Evolutionary conservation across 2,888 invertebrate species (phyloP).

Genomic region (Smittia sp.): DNA sequence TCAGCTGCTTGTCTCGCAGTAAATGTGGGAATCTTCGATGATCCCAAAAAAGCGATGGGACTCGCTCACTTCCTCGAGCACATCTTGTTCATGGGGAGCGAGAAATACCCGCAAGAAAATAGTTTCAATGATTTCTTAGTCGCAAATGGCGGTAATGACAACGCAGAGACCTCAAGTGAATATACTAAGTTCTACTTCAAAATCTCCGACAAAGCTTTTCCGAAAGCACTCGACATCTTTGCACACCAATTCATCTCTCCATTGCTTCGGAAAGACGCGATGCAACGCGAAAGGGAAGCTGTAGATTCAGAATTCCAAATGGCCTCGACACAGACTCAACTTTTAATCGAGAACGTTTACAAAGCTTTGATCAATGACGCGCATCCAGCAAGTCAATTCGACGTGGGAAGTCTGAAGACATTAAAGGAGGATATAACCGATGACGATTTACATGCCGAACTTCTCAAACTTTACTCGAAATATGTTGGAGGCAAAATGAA

Average conservation of each 20-base stretch:
- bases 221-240: conserved; percentile 77
- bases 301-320: conserved; percentile 52
- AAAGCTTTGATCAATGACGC: conserved; percentile 46
- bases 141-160: conserved; percentile 81
- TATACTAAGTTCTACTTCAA: conserved; percentile 87
- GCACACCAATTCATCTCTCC: conserved; percentile 86
- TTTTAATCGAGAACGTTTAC: background rate
- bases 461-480: conserved; percentile 70
- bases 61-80: conserved; percentile 71
- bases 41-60: conserved; percentile 72
- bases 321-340: conserved; percentile 52
- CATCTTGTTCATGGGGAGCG: conserved; percentile 92
- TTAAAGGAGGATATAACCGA: conserved; percentile 66
- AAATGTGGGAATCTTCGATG: conserved; percentile 75
- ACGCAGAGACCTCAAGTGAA: conserved; percentile 85
- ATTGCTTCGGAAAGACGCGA: conserved; percentile 77
- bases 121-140: conserved; percentile 77
- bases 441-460: conserved; percentile 63
- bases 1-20: conserved; percentile 70
- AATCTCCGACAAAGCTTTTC: conserved; percentile 74
- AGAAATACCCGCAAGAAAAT: conserved; percentile 83
- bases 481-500: conserved; percentile 89
- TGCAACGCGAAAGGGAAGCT: conserved; percentile 81
- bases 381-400: conserved; percentile 74
- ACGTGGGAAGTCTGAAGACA: conserved; percentile 80